Conservation (phyloP, 1,140 invertebrate species). For the Ceratina australensis region DNA sequence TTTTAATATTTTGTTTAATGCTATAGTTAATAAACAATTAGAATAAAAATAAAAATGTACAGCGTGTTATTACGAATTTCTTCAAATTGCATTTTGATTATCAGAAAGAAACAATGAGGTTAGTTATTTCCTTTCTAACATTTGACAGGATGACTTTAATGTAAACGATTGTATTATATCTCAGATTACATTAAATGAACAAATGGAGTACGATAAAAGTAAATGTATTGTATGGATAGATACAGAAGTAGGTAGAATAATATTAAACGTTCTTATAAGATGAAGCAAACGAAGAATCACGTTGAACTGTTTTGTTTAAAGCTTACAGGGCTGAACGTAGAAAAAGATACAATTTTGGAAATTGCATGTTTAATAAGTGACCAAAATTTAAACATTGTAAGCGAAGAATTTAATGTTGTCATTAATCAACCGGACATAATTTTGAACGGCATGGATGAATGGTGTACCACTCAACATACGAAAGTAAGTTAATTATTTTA, state of each 20-base stretch:
- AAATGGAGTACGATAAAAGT: neutral
- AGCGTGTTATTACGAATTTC: neutral
- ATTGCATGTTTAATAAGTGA: constrained; percentile 94
- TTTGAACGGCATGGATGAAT: constrained; percentile 89
- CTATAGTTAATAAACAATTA: neutral
- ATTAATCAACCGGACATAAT: constrained; percentile 89
- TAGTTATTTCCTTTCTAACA: neutral
- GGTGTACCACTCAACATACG: constrained; percentile 89
- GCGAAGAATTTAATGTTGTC: constrained; percentile 88
- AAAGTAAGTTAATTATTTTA: constrained; percentile 78
- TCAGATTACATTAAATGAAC: neutral
- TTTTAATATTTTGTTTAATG: no score
- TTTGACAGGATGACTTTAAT: neutral
- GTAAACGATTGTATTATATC: neutral
- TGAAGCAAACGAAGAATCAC: neutral
- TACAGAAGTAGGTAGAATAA: constrained; percentile 64
- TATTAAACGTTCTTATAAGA: constrained; percentile 3
- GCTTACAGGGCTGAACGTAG: constrained; percentile 84
- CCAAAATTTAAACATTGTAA: constrained; percentile 87
- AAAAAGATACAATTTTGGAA: constrained; percentile 91
- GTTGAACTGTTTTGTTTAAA: constrained; percentile 50
- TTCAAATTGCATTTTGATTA: neutral
- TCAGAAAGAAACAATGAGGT: neutral
- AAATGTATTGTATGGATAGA: constrained; percentile 71
- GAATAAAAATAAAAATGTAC: neutral